Conservation (phyloP, 2,797 vertebrate species). For the Hemitrygon akajei region DNA sequence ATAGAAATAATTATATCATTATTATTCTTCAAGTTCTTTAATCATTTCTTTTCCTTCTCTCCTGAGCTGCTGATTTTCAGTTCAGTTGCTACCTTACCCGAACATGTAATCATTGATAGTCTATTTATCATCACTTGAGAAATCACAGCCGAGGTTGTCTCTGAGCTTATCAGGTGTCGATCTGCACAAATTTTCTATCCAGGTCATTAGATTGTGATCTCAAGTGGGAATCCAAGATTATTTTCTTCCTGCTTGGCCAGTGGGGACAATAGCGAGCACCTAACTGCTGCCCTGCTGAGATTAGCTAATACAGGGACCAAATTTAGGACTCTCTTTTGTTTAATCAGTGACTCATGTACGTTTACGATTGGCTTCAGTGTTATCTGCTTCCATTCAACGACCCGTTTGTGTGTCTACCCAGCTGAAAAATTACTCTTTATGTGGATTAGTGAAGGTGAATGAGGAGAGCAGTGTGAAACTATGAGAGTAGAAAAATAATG, state of each 20-base stretch:
- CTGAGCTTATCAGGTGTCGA: not conserved
- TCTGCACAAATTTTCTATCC: not conserved
- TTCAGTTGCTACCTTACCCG: not conserved
- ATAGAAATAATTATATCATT: not conserved
- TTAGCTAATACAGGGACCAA: not conserved
- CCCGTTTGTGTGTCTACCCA: conserved; percentile 12
- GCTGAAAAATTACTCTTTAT: not conserved
- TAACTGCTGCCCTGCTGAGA: not conserved
- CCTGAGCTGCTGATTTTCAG: not conserved
- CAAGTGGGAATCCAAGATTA: not conserved
- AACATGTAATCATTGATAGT: not conserved
- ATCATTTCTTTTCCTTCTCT: not conserved
- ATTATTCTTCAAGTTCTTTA: not conserved
- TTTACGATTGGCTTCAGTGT: not conserved
- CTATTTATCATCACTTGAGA: not conserved
- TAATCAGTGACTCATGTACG: not conserved
- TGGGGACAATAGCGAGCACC: not conserved
- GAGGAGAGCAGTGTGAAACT: not conserved
- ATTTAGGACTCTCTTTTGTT: not conserved
- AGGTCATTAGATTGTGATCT: not conserved
- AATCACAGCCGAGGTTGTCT: not conserved
- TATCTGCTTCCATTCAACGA: conserved; percentile 16
- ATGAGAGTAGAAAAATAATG: not conserved
- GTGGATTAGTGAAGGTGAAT: conserved; percentile 18
- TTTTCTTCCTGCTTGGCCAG: not conserved